Percentiles rank a stretch among this genome's conserved stretches.
Conservation (phyloP, 2,888 invertebrate genomes). For the Osmoderma eremita region DNA sequence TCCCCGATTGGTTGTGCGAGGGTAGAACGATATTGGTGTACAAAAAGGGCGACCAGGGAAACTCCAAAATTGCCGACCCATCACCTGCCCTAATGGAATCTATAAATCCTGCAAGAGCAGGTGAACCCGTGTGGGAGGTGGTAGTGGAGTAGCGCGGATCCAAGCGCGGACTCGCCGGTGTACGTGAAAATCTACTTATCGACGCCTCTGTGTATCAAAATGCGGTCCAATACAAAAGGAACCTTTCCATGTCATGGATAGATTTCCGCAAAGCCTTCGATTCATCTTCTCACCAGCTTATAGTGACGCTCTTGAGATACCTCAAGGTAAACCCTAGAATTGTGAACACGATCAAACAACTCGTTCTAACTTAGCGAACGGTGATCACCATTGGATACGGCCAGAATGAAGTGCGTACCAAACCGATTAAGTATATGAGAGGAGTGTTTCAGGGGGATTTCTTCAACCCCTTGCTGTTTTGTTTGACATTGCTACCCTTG, state of each 20-base stretch:
- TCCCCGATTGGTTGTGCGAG: conserved; percentile 1
- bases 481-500: background rate
- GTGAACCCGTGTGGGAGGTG: background rate
- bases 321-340: background rate
- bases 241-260: conserved; percentile 29
- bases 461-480: background rate
- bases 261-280: conserved; percentile 15
- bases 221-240: conserved; percentile 5
- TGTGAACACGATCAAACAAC: background rate
- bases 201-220: conserved; percentile 19
- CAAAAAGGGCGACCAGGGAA: conserved; percentile 14
- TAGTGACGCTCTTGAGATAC: background rate
- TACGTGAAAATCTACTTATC: conserved; percentile 34
- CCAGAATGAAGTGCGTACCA: too few relatives aligned
- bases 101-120: conserved; percentile 27
- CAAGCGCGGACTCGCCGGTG: conserved; percentile 30
- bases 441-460: too few relatives aligned
- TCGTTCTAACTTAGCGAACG: background rate
- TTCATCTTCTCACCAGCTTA: background rate
- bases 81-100: conserved; percentile 22
- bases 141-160: conserved; percentile 27
- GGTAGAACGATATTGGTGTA: conserved; percentile 3
- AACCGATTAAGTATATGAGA: too few relatives aligned
- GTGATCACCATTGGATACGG: background rate
- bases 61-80: conserved; percentile 30